Evolutionary conservation across 2,888 invertebrate species (phyloP).

Genomic region (Lycaena phlaeas): DNA sequence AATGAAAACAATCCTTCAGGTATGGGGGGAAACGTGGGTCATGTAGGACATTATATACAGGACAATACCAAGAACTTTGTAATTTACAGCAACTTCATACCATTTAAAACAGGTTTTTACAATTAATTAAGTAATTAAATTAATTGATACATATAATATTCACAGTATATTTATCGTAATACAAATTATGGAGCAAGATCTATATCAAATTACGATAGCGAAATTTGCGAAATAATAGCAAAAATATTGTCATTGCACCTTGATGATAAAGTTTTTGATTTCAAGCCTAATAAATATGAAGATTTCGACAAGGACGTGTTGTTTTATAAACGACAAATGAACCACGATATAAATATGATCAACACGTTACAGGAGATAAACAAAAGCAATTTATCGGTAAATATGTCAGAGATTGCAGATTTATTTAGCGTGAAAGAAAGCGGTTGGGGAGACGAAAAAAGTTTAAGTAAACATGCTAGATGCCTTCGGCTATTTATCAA

Average conservation of each 20-base stretch:
- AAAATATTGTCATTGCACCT: too few species aligned
- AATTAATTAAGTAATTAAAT: slow-evolving; percentile 1
- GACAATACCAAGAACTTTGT: too few species aligned
- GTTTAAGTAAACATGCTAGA: slow-evolving; percentile 46
- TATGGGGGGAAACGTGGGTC: too few species aligned
- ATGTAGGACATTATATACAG: too few species aligned
- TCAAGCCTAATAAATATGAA: too few species aligned
- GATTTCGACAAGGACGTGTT: neutral
- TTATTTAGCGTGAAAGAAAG: slow-evolving; percentile 61
- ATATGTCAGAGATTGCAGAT: slow-evolving; percentile 52
- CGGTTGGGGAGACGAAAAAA: slow-evolving; percentile 29
- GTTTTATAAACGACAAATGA: slow-evolving; percentile 12
- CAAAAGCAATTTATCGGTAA: slow-evolving; percentile 56
- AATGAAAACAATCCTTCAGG: too few species aligned
- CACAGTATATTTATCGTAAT: too few species aligned
- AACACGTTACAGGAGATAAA: slow-evolving; percentile 34
- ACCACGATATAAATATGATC: slow-evolving; percentile 17
- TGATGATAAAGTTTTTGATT: too few species aligned
- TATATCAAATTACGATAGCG: too few species aligned
- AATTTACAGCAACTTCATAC: neutral
- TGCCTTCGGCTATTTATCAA: slow-evolving; percentile 65
- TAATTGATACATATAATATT: slow-evolving; percentile 2
- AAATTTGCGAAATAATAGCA: too few species aligned
- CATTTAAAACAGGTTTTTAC: neutral
- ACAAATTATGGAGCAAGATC: too few species aligned